phyloP scores from a whole-genome alignment of 2,888 invertebrate species.

The Trissoscelio sp. region DNA sequence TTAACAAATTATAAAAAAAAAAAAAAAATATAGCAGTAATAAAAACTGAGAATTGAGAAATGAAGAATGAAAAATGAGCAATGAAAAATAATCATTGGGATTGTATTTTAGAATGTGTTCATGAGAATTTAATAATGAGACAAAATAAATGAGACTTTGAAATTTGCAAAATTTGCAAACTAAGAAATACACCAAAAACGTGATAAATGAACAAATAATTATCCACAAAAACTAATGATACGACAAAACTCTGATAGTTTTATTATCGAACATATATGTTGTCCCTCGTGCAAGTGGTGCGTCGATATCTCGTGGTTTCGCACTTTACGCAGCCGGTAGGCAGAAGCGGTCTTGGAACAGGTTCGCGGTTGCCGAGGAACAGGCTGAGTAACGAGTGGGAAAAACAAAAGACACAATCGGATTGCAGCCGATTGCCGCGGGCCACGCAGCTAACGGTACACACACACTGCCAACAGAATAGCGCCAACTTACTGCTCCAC shows the following conservation, averaged over 20 bases:
- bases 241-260: constrained; percentile 27
- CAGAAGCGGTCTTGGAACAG: constrained; percentile 77
- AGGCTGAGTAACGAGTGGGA: constrained; percentile 76
- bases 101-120: too few species aligned
- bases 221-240: not conserved
- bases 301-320: constrained; percentile 60
- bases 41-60: too few species aligned
- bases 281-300: constrained; percentile 28
- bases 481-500: constrained; percentile 65
- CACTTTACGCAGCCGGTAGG: constrained; percentile 68
- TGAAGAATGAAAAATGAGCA: too few species aligned
- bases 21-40: too few species aligned
- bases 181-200: too few species aligned
- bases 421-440: constrained; percentile 81
- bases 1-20: too few species aligned
- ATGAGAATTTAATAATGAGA: too few species aligned
- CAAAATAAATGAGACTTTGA: too few species aligned
- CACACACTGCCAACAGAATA: constrained; percentile 69
- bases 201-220: too few species aligned
- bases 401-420: constrained; percentile 80
- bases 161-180: too few species aligned
- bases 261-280: constrained; percentile 27
- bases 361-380: constrained; percentile 79
- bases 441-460: constrained; percentile 80
- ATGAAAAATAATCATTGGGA: too few species aligned